A percentile compares a stretch with the other conserved stretches of the same genome.
Evolutionary conservation across 2,797 vertebrate genomes (phyloP).

Genomic region (Martes flavigula): DNA sequence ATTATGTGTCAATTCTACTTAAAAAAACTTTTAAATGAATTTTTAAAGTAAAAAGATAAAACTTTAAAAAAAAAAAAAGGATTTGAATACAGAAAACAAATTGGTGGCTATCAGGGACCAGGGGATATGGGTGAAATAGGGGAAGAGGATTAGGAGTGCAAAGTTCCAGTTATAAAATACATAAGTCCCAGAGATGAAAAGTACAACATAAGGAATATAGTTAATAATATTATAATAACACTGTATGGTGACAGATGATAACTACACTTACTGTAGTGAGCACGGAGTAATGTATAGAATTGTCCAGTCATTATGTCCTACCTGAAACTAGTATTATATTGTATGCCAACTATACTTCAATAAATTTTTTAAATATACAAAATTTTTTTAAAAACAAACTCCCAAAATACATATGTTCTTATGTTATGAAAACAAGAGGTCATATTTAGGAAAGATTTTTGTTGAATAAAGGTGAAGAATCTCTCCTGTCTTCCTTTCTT

Average conservation of each 20-base stretch:
- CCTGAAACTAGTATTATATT: not conserved
- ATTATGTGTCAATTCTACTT: not conserved
- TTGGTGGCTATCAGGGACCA: not conserved
- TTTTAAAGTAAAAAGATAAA: not conserved
- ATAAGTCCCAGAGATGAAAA: not conserved
- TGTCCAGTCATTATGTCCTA: not conserved
- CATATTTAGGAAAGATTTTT: not conserved
- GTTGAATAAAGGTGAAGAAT: slow-evolving; percentile 10
- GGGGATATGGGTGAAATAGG: not conserved
- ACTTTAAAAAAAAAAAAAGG: not conserved
- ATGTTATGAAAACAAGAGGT: not conserved
- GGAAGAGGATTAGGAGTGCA: not conserved
- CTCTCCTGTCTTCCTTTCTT: not conserved
- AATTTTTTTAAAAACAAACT: not conserved
- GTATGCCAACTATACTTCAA: not conserved
- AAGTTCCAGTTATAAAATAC: not conserved
- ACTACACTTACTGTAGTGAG: not conserved
- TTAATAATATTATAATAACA: not conserved
- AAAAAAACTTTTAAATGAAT: not conserved
- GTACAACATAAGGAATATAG: not conserved
- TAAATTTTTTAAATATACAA: not conserved
- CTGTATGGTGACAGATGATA: not conserved
- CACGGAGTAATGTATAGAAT: not conserved
- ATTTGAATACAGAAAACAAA: not conserved
- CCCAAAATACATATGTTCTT: not conserved